Evolutionary conservation across 1,140 invertebrate species (phyloP), one percentile per base, ranked within the genome.

Genomic region (Aporrectodea caliginosa): DNA sequence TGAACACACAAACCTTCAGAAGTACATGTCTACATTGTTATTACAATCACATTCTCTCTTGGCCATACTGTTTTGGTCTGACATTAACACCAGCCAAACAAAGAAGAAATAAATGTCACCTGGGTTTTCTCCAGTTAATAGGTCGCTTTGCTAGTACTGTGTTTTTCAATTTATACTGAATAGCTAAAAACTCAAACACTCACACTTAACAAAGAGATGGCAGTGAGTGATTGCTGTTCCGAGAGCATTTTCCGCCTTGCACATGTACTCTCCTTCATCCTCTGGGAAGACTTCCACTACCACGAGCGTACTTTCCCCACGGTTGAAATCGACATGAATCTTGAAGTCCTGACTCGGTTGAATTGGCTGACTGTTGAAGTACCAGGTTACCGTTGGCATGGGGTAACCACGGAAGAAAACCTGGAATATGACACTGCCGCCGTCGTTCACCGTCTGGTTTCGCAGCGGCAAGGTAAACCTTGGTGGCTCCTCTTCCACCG

Each of bases 231-330:
- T 72, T 12, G 92, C 90, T 30, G 92, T 91, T 80, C 95, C 95
- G 79, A 95, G 91, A 77, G 94, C 94, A 89, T 98, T 99, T 73
- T 91, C 94, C 35, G 97, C 97, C 85, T 92, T 93, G 80, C 95
- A 96, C 76, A 91, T 92, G 87, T 97, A 97, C 87, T 92, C 91
- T 30, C 95, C 96, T 82, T 92, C 92, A 91, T 97, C 94, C 91
- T 97, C 95, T 1, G 95, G 95, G 87, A 97, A 97, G 33, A 96
- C 95, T 91, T 98, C 95, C 72, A 91, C 91, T 83, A 98, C 95
- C 80, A 92, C 91, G 79, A 98, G 82, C 73, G 84, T 82, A 81
- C 85, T 85, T 69, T 84, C 84, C 22, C 83, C 83, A 71, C 81
- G 83, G 33, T 82, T 79, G 69, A 83, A 80, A 78, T 88, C 85